These are phyloP conservation scores for Camelus dromedarius DNA, from an alignment of 2,113 vertebrate species.

Conservation along the genomic window DNA sequence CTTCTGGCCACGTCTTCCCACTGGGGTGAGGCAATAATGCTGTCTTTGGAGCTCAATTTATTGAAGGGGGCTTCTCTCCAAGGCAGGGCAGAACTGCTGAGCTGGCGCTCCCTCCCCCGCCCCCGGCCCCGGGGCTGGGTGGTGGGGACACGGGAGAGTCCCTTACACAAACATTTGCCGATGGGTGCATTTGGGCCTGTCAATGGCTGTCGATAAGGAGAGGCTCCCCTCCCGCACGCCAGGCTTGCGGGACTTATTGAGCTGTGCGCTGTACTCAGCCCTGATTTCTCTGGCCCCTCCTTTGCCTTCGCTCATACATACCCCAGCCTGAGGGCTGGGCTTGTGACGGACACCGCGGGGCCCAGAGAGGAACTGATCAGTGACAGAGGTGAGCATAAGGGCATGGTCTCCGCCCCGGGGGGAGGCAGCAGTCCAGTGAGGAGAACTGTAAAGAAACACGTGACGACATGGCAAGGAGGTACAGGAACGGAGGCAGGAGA, in stretches of 20 bases:
- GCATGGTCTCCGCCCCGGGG: rapidly evolving
- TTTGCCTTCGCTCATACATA: rapidly evolving
- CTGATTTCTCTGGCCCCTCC: background rate
- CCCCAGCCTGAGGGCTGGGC: background rate
- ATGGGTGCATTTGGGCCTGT: constrained; percentile 83
- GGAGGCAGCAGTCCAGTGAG: background rate
- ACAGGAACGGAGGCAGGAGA: background rate
- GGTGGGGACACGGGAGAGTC: constrained; percentile 66
- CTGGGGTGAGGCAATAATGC: background rate
- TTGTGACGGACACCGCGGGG: background rate
- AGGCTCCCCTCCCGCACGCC: constrained; percentile 43
- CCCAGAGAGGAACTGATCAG: background rate
- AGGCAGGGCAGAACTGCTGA: background rate
- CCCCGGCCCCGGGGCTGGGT: rapidly evolving
- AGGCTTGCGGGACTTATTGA: constrained; percentile 41
- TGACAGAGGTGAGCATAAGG: rapidly evolving
- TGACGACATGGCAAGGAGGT: rapidly evolving
- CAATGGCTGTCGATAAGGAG: constrained; percentile 80
- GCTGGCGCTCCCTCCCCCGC: rapidly evolving
- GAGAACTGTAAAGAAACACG: too few species aligned
- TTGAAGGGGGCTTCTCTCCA: background rate
- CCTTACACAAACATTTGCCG: constrained; percentile 88
- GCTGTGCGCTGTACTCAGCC: background rate
- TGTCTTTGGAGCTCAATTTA: background rate
- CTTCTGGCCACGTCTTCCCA: rapidly evolving